These are phyloP conservation scores for Apteryx owenii DNA, from an alignment of 2,113 vertebrate species.

Conservation along the genomic window DNA sequence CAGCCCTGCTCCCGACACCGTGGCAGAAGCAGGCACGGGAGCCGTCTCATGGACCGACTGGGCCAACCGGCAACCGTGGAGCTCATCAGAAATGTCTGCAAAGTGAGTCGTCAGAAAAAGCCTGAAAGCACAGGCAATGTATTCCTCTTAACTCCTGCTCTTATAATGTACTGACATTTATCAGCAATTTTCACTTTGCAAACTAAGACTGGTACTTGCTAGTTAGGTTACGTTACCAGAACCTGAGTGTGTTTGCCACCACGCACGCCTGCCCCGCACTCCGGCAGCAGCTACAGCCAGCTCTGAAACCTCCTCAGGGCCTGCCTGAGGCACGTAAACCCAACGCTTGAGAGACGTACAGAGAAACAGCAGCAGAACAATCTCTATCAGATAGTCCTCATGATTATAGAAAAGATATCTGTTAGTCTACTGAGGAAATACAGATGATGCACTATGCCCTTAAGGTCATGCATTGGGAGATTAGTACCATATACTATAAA, in stretches of 20 bases:
- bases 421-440: background rate
- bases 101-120: background rate
- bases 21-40: background rate
- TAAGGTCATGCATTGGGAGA: fast-evolving
- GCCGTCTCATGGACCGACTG: fast-evolving
- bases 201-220: background rate
- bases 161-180: background rate
- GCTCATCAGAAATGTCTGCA: background rate
- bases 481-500: fast-evolving
- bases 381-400: no score
- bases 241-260: background rate
- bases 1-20: background rate
- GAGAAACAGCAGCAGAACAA: background rate
- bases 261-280: fast-evolving
- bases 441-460: background rate
- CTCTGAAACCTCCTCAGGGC: background rate
- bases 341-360: background rate
- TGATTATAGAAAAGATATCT: fast-evolving
- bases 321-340: fast-evolving
- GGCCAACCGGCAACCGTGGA: fast-evolving
- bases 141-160: background rate
- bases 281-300: background rate
- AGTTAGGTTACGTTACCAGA: fast-evolving
- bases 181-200: no score
- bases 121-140: fast-evolving